Evolutionary conservation across 64 coral and sea anemone genomes (phyloP).

Genomic region (Hydrozoanthus tunicans): DNA sequence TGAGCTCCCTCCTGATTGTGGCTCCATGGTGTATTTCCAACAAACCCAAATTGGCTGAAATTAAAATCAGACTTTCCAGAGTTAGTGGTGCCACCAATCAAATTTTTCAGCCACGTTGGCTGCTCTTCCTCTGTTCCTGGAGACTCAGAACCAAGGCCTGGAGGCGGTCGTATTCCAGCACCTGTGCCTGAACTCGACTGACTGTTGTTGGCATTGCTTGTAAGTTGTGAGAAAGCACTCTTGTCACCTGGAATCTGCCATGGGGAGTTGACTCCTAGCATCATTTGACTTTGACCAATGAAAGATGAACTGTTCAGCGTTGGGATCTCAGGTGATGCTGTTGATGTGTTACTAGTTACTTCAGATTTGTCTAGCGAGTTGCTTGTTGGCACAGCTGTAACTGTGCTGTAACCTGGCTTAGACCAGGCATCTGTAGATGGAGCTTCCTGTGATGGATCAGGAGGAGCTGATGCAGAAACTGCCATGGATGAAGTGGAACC

Average conservation of each 20-base stretch:
- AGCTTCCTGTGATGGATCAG: constrained; percentile 15
- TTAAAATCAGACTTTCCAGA: constrained; percentile 69
- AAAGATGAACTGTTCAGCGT: constrained; percentile 26
- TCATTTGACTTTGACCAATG: constrained; percentile 53
- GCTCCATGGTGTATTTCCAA: constrained; percentile 74
- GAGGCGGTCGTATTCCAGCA: constrained; percentile 80
- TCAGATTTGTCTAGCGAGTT: constrained; percentile 38
- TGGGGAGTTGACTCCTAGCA: constrained; percentile 38
- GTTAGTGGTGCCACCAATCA: constrained; percentile 57
- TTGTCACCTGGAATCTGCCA: constrained; percentile 74
- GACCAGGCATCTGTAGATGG: constrained; percentile 49
- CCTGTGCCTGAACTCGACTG: neutral
- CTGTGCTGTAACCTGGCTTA: constrained; percentile 34
- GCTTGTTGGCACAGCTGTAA: constrained; percentile 17
- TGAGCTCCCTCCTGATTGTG: constrained; percentile 64
- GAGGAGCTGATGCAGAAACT: constrained; percentile 4
- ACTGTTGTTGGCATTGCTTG: constrained; percentile 34
- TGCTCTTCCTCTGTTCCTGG: constrained; percentile 68
- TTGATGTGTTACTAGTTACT: constrained; percentile 19
- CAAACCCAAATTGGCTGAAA: constrained; percentile 84
- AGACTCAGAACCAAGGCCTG: constrained; percentile 74
- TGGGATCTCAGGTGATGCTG: constrained; percentile 19
- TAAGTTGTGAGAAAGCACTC: constrained; percentile 19
- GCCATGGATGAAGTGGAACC: neutral
- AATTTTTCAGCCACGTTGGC: constrained; percentile 73